Conservation (phyloP, 2,113 vertebrate species). For the Pachycephala philippinensis region DNA sequence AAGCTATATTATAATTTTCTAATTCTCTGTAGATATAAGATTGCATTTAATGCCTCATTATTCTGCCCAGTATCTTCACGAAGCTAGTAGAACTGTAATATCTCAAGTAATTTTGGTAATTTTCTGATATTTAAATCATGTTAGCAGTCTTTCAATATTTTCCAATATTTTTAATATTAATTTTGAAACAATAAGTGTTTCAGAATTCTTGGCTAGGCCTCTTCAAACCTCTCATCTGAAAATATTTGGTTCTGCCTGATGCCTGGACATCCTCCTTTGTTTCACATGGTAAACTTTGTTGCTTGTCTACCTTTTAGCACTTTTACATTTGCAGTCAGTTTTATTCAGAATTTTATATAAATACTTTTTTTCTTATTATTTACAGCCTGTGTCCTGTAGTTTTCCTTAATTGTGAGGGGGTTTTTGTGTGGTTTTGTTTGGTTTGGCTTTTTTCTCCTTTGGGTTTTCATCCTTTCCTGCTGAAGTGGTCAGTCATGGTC, state of each 20-base stretch:
- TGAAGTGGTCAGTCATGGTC: neutral
- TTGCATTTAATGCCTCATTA: neutral
- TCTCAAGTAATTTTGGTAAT: neutral
- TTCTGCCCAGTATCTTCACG: neutral
- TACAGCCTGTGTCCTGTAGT: neutral
- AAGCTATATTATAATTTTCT: neutral
- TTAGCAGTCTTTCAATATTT: neutral
- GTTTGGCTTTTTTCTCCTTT: neutral
- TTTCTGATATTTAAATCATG: neutral
- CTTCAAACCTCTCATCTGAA: neutral
- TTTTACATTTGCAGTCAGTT: neutral
- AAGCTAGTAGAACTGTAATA: neutral
- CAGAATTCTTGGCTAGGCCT: neutral
- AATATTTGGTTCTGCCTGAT: neutral
- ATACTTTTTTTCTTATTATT: neutral
- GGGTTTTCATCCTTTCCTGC: neutral
- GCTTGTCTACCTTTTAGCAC: neutral
- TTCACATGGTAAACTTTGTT: neutral
- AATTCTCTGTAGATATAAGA: neutral
- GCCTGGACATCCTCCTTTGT: neutral
- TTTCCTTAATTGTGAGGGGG: fast-evolving
- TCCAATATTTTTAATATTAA: neutral
- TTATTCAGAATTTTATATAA: neutral
- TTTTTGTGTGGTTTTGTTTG: fast-evolving
- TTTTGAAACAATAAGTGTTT: neutral